Evolutionary conservation across 2,888 invertebrate genomes (phyloP), one percentile per base, ranked within the genome.

Genomic region (Lissonota sp.): DNA sequence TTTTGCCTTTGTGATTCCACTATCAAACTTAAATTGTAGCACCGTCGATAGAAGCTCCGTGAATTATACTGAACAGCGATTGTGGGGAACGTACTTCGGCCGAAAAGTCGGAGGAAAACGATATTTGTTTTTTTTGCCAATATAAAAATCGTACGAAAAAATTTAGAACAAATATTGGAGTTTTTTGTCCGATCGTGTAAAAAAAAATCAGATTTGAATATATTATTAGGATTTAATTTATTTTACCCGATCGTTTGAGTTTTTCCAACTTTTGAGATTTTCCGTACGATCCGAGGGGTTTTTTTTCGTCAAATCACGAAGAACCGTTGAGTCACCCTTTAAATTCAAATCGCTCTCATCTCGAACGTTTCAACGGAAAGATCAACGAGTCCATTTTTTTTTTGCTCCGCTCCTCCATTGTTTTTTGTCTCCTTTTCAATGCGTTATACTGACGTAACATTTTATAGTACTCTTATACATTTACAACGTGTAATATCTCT

Each of bases 401-500:
- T 57, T 44, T 53, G 14, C 6, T 53, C 14, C 14, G 6, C 7
- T 14, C 14, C 5, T 51, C 14, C 10, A 85, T 84, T 86, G 84
- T 83, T 46, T 58, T 39, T 57, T 14, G 4, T 37, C 12, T 57
- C 40, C 12, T 58, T 46, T 86, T 87, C 85, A 89, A 89, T 89
- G 89, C 86, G 85, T 87, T 87, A 84, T 84, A 88, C 84, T 86
- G 87, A 86, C 84, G 86, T 90, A 91, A 91, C 91, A 91, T 87
- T 90, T 88, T 85, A 91, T 91, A 91, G 86, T 90, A 89, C 85
- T 91, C 88, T 87, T 82, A 86, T 90, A 90, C 84, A 90, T 85
- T 88, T 89, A 88, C 88, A 91, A 91, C 91, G 90, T 87, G 88
- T 88, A 88, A 90, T 91, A 91, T 89, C 85, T 88, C 86, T 89